Evolutionary conservation across 2,888 invertebrate species (phyloP).

Genomic region (Ormia ochracea): DNA sequence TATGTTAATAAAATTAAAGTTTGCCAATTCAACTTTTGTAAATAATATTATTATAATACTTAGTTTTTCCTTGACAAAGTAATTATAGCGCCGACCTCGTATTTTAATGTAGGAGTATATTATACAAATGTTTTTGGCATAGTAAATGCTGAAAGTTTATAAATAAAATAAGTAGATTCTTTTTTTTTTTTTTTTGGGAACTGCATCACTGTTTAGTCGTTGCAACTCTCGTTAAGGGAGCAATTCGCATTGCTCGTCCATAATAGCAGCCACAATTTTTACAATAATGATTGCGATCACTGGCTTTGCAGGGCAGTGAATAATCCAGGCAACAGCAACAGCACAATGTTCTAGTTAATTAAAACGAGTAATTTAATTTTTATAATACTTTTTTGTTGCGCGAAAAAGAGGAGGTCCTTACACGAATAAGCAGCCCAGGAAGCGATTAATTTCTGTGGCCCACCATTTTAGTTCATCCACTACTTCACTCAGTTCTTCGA

Average conservation of each 20-base stretch:
- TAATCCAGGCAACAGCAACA: conserved; percentile 70
- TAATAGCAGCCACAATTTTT: conserved; percentile 75
- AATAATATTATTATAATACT: no score
- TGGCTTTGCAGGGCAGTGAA: conserved; percentile 71
- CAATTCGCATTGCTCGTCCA: conserved; percentile 72
- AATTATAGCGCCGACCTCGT: no score
- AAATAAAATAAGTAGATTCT: no score
- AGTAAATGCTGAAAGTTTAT: no score
- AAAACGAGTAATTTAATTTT: not conserved
- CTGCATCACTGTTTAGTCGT: not conserved
- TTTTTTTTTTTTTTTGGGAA: not conserved
- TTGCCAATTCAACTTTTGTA: no score
- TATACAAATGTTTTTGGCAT: no score
- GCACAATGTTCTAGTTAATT: conserved; percentile 35
- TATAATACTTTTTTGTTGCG: not conserved
- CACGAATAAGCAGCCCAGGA: conserved; percentile 73
- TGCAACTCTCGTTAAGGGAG: conserved; percentile 64
- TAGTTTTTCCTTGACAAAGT: no score
- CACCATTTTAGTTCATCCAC: conserved; percentile 72
- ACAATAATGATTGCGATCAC: conserved; percentile 75
- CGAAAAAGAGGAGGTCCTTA: conserved; percentile 61
- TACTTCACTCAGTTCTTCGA: conserved; percentile 68
- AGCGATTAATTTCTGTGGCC: conserved; percentile 65
- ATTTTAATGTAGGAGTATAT: no score
- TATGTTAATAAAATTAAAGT: no score